Conservation (phyloP, 1,140 invertebrate genomes). For the Propsilocerus akamusi region DNA sequence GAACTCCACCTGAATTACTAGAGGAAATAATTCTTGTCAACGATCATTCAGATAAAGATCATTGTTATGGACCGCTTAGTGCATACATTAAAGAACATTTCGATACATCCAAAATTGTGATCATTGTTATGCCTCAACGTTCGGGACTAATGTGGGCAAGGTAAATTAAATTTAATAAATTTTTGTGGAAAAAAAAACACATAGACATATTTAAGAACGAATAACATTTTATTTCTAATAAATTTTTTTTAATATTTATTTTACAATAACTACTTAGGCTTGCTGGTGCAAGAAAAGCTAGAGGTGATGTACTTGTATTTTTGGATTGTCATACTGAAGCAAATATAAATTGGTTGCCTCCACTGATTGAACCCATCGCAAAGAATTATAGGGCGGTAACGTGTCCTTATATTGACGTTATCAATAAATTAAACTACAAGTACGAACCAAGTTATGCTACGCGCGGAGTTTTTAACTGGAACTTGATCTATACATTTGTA, state of each 20-base stretch:
- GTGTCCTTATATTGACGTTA: slow-evolving; percentile 89
- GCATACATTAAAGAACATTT: slow-evolving; percentile 43
- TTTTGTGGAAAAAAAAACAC: too few relatives aligned
- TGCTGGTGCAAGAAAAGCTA: slow-evolving; percentile 64
- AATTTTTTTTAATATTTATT: not conserved
- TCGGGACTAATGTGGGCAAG: slow-evolving; percentile 80
- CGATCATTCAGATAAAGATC: slow-evolving; percentile 24
- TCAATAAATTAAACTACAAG: slow-evolving; percentile 58
- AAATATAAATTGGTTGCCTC: slow-evolving; percentile 69
- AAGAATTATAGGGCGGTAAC: slow-evolving; percentile 65
- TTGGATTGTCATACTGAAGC: slow-evolving; percentile 87
- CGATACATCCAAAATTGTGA: slow-evolving; percentile 41
- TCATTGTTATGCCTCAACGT: slow-evolving; percentile 49
- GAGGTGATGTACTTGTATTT: slow-evolving; percentile 73
- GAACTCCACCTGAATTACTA: slow-evolving; percentile 37
- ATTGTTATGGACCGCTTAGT: slow-evolving; percentile 49
- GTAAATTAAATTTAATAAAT: too few relatives aligned
- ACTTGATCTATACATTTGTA: slow-evolving; percentile 69
- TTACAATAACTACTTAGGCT: slow-evolving; percentile 17
- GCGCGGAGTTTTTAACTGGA: slow-evolving; percentile 63
- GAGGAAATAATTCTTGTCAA: not conserved
- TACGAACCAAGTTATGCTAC: slow-evolving; percentile 59
- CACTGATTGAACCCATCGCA: slow-evolving; percentile 52
- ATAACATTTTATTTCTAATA: too few relatives aligned
- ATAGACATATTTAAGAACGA: too few relatives aligned